Base-by-base conservation (phyloP, 1,140 invertebrate genomes). In the Phocides pigmalion region DNA sequence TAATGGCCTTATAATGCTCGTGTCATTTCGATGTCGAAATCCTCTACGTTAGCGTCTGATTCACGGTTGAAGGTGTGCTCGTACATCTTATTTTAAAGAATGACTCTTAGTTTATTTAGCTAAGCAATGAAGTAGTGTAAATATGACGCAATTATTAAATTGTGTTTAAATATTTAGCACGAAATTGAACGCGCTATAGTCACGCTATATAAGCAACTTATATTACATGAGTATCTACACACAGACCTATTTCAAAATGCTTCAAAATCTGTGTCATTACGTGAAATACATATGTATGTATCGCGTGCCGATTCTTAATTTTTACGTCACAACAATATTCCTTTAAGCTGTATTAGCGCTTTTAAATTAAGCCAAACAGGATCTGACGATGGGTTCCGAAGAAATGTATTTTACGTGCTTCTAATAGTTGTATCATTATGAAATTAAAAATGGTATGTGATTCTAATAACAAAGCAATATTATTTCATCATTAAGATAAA, bases 161-260 rank as follows among this genome's bases (percentile, higher is more conserved):
- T 19, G 49, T 41, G 37, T 17, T 56, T 17, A 54, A 64, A 64
- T 64, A 64, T 64, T 49, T 64, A 56, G 37, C 19, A 53, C 20
- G 50, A 53, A 53, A 37, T 53, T 53, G 16, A 53, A 53, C 50
- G 32, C n/a, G 12, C n/a, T 53, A 9, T 32, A 35, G 47, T 51
- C 50, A 53, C 50, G 50, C 35, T 39, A 53, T 35, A 39, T 53
- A n/a, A 37, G 17, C 17, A 39, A 37, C 15, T 53, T 39, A 53
- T 17, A 39, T 53, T 28, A 28, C 20, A 22, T 22, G 22, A 3
- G 6, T 22, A 39, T 14, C 14, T 53, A 12, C 12, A 16, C 49
- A 51, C 14, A 25, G 11, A 6, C 16, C 11, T 15, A 15, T 37
- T 39, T 53, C 49, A 51, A 35, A 53, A 39, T 39, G 50, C 17